phyloP scores from a whole-genome alignment of 2,113 vertebrate genomes.

The Arizona elegans region DNA sequence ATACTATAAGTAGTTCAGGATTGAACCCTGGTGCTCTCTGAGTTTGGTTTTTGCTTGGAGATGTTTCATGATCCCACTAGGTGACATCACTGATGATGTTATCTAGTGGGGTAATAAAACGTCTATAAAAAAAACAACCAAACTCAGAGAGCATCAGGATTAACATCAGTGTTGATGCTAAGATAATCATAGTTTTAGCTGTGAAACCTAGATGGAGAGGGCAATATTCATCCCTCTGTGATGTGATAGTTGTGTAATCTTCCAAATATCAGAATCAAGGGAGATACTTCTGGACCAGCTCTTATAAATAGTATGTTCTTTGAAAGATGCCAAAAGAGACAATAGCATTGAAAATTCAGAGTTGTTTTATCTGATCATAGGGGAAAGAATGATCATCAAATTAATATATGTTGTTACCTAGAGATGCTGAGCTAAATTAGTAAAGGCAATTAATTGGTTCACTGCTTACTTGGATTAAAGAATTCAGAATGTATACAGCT shows the following conservation, averaged over 20 bases:
- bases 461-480: slow-evolving; percentile 3
- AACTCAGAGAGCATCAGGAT: background rate
- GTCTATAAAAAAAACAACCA: background rate
- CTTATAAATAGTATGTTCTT: background rate
- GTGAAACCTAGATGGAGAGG: background rate
- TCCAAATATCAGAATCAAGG: background rate
- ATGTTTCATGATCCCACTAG: background rate
- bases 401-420: background rate
- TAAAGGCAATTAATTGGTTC: background rate
- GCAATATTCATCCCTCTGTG: background rate
- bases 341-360: background rate
- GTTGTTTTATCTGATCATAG: background rate
- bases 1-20: background rate
- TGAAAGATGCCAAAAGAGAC: background rate
- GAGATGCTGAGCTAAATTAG: background rate
- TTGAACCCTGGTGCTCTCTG: background rate
- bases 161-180: background rate
- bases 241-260: background rate
- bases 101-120: background rate
- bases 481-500: background rate
- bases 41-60: background rate
- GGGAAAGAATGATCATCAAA: background rate
- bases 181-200: background rate
- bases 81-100: background rate
- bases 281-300: background rate